phyloP scores from a whole-genome alignment of 2,888 invertebrate genomes.

The Cryptus viduatorius region DNA sequence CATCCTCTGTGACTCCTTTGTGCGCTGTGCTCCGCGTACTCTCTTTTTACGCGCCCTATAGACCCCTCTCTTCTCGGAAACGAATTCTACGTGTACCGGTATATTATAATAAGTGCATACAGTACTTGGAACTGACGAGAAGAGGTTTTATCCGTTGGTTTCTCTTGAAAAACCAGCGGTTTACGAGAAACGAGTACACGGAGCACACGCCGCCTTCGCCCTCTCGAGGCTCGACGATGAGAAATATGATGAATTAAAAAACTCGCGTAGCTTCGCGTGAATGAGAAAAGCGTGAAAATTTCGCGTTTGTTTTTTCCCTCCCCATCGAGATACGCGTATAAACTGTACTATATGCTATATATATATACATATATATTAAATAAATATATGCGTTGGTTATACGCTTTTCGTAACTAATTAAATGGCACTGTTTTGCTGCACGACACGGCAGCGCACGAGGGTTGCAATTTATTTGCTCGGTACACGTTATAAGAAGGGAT shows the following conservation, averaged over 20 bases:
- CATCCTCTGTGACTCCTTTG: not conserved
- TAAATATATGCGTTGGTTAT: conserved; percentile 21
- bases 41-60: not conserved
- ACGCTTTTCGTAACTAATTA: conserved; percentile 45
- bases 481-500: too few species aligned
- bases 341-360: not conserved
- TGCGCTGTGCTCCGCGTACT: not conserved
- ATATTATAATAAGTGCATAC: not conserved
- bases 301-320: too few species aligned
- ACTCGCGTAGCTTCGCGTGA: too few species aligned
- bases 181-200: conserved; percentile 23
- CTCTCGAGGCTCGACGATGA: not conserved
- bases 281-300: too few species aligned
- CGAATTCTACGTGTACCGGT: not conserved
- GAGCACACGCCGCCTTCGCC: not conserved
- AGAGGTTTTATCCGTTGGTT: conserved; percentile 39
- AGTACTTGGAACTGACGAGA: conserved; percentile 36
- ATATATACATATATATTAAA: not conserved
- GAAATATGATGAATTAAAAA: conserved; percentile 40
- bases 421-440: conserved; percentile 45
- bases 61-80: not conserved
- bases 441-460: conserved; percentile 45
- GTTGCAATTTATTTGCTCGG: conserved; percentile 40
- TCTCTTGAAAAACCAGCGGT: conserved; percentile 10
- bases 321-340: not conserved